Evolutionary conservation across 2,888 invertebrate genomes (phyloP), one percentile per base, ranked within the genome.

Genomic region (Tillus elongatus): DNA sequence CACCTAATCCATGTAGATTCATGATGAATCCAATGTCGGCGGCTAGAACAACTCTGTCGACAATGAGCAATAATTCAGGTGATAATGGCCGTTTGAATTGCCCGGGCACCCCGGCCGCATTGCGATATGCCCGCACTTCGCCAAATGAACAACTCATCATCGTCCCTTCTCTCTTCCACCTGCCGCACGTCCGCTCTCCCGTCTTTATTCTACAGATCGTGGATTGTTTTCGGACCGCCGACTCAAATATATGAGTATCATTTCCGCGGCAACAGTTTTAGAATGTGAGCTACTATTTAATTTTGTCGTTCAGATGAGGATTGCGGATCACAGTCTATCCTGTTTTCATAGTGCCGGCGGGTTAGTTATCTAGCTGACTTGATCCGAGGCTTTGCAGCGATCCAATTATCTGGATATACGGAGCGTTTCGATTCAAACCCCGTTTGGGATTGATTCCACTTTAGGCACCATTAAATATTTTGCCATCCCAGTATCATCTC

Each of bases 321-420:
- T 39, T 30, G 36, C 30, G 42, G 37, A 39, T 56, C 56, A 57
- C 58, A 56, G 47, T 60, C 61, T 58, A 52, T 52, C 50, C 44
- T 43, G 52, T 51, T 54, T 54, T 57, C 54, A 54, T 56, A 54
- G 53, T 44, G 51, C 46, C 52, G 49, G 51, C 52, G 60, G 58
- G 59, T 61, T 63, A 62, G 61, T 63, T 62, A 63, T 63, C 63
- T 61, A 57, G 59, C 57, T 52, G 57, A 57, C 57, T 61, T 60
- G 61, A 62, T 62, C 62, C 63, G 58, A 57, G 58, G 62, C 60
- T 63, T 60, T 60, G 57, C 58, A 51, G 58, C 58, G 55, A 61
- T 63, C 63, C 63, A 63, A 63, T 63, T 63, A 63, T 59, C 60
- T 57, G 60, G 61, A 63, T 63, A 62, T 61, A 63, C 60, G 62